A percentile compares a stretch with the other conserved stretches of the same genome.
Conservation (phyloP, 2,888 invertebrate species). For the Trachelus stipa region DNA sequence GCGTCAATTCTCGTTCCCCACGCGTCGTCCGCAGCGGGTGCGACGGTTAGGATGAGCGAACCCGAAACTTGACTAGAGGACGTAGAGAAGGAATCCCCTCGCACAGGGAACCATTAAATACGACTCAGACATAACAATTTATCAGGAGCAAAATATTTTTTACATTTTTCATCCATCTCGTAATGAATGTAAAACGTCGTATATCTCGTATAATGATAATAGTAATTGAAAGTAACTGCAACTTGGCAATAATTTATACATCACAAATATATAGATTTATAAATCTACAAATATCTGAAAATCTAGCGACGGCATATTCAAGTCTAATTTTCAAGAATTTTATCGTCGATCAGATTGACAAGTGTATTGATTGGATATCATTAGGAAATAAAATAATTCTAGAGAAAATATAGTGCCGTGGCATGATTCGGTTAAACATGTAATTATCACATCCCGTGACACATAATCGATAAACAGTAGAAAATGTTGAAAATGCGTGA, state of each 20-base stretch:
- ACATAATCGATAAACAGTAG: not conserved
- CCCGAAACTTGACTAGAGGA: not conserved
- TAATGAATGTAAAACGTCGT: not conserved
- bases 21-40: not conserved
- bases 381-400: not conserved
- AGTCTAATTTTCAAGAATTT: not conserved
- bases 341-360: not conserved
- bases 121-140: not conserved
- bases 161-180: not conserved
- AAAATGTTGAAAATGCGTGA: not conserved
- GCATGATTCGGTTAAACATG: not conserved
- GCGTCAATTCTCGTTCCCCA: not conserved
- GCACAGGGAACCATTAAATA: not conserved
- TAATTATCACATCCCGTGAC: not conserved
- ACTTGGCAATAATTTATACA: not conserved
- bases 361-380: not conserved
- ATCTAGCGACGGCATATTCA: not conserved
- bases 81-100: not conserved
- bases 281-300: not conserved
- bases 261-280: not conserved
- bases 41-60: not conserved
- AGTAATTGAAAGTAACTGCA: not conserved
- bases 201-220: not conserved
- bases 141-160: not conserved
- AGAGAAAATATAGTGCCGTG: not conserved